Conservation (phyloP, 1,140 invertebrate species). For the Penaeus indicus region DNA sequence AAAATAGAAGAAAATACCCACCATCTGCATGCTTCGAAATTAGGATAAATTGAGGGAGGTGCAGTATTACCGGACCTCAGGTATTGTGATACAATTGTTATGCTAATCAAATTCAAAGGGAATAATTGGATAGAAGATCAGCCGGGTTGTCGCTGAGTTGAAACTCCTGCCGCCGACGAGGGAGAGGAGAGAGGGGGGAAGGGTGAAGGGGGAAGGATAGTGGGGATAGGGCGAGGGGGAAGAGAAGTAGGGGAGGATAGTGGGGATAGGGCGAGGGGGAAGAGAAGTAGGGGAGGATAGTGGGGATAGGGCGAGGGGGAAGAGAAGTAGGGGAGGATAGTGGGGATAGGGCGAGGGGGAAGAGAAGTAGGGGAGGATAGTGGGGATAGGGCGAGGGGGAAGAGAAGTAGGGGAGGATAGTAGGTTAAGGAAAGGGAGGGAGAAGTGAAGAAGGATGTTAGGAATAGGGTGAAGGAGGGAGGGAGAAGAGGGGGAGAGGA, state of each 20-base stretch:
- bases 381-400: background rate
- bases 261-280: background rate
- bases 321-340: no score
- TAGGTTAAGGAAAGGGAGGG: no score
- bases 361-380: no score
- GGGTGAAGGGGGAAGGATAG: no score
- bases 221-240: background rate
- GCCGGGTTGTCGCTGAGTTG: background rate
- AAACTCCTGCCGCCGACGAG: no score
- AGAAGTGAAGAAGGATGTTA: background rate
- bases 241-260: background rate
- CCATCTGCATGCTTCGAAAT: no score
- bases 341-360: no score
- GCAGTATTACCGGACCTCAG: no score
- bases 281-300: background rate
- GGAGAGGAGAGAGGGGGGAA: no score
- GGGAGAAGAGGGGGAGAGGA: no score
- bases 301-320: background rate
- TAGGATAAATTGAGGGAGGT: no score
- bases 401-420: background rate
- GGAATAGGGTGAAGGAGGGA: background rate
- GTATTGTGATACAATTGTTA: constrained; percentile 25
- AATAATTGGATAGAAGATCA: constrained; percentile 48
- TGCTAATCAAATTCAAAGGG: constrained; percentile 50
- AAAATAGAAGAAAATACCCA: no score